Base-by-base conservation (phyloP, 2,797 vertebrate genomes). In the Galaxias olidus region DNA sequence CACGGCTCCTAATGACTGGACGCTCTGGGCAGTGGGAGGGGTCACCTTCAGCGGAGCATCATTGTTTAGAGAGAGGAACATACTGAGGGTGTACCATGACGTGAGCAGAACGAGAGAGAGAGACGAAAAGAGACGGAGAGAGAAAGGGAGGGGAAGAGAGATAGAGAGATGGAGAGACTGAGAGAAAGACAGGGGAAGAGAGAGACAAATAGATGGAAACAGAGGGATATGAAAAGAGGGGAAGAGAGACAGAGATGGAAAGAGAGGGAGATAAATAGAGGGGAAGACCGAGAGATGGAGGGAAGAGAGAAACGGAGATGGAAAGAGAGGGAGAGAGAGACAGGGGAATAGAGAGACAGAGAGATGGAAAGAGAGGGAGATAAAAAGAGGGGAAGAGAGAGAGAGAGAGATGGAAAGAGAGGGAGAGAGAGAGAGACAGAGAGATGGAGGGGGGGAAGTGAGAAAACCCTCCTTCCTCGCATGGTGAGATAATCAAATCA, bases 401-500 rank as follows among this genome's bases (percentile, higher is more conserved):
- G 54, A 19, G 44, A 52, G 66, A 40, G 56, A 53, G 70, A 65
- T 41, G 17, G 42, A 30, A 20, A 57, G 48, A 18, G 18, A 50
- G 19, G n/a, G n/a, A 61, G 53, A 30, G 49, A 43, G 56, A 52
- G 20, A 10, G 1, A 54, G 43, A 4, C 13, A 9, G 44, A 59
- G 44, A 30, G 20, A 13, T n/a, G 43, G 57, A 11, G 43, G 10
- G 19, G 7, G 20, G n/a, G 46, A 41, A 17, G 47, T 12, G 18
- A 9, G 55, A 57, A 18, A 42, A 14, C 44, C 8, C 42, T 10
- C 42, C 48, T 12, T 54, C 60, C 65, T 45, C 0, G 13, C 30
- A 59, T 72, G 78, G 82, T 71, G 81, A 69, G 68, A 83, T 72
- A 74, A 84, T 86, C 79, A 87, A 82, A 81, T 74, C 61, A 65